phyloP scores from a whole-genome alignment of 2,797 vertebrate genomes.

The Neopelma chrysocephalum region DNA sequence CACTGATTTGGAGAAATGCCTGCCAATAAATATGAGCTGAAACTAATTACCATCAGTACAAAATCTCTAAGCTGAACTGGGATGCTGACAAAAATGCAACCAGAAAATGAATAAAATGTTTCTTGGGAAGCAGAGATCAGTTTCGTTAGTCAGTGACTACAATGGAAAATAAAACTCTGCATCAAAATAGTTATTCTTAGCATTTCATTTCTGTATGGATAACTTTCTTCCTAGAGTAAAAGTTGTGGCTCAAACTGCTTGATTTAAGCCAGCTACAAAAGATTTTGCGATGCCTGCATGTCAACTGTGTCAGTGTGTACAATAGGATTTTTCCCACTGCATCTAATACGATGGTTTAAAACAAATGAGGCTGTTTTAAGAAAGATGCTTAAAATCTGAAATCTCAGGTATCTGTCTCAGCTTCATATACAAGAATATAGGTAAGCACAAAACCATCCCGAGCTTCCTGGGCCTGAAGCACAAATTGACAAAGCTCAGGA shows the following conservation, averaged over 20 bases:
- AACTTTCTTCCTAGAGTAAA: conserved; percentile 33
- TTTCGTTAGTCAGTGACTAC: not conserved
- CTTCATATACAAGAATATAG: not conserved
- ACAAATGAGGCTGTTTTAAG: not conserved
- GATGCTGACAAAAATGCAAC: conserved; percentile 69
- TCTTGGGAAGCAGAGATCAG: conserved; percentile 33
- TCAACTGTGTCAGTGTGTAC: not conserved
- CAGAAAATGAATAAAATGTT: conserved; percentile 72
- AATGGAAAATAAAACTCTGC: conserved; percentile 27
- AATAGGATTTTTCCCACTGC: not conserved
- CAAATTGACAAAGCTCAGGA: not conserved
- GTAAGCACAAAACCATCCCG: not conserved
- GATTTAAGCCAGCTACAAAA: conserved; percentile 35
- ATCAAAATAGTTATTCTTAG: conserved; percentile 51
- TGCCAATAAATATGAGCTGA: conserved; percentile 67
- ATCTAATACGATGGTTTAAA: not conserved
- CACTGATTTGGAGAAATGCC: conserved; percentile 16
- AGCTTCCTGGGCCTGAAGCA: not conserved
- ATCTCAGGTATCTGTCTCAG: not conserved
- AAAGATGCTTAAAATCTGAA: not conserved
- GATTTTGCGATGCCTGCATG: not conserved
- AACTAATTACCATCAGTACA: conserved; percentile 65
- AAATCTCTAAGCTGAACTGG: conserved; percentile 61
- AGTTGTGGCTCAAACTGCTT: conserved; percentile 18
- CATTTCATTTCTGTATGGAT: conserved; percentile 40